These are phyloP conservation scores for Paralvinella palmiformis DNA, from an alignment of 1,140 invertebrate genomes.

Conservation along the genomic window DNA sequence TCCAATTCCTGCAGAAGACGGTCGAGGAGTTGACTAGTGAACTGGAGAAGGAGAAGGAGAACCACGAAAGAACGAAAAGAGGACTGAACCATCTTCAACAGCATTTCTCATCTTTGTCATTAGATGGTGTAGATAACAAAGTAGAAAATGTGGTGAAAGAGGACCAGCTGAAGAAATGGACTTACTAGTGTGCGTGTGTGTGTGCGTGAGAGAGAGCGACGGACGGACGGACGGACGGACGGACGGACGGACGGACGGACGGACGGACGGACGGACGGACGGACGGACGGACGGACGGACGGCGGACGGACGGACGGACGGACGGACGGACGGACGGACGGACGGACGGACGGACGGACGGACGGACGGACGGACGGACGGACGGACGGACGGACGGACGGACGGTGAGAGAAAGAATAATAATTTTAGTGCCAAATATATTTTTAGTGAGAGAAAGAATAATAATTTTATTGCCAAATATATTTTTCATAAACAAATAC, in stretches of 20 bases:
- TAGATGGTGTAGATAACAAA: not conserved
- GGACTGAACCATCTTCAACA: not conserved
- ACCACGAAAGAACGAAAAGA: not conserved
- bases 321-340: slow-evolving; percentile 35
- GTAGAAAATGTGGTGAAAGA: not conserved
- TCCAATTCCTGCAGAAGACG: not conserved
- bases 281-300: slow-evolving; percentile 19
- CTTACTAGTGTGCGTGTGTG: too few relatives aligned
- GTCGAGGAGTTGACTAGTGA: not conserved
- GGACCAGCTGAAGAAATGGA: not conserved
- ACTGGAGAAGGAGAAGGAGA: not conserved
- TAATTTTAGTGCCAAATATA: too few relatives aligned
- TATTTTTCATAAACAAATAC: too few relatives aligned
- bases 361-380: slow-evolving; percentile 31
- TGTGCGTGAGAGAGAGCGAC: slow-evolving; percentile 32
- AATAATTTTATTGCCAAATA: too few relatives aligned
- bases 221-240: slow-evolving; percentile 34
- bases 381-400: slow-evolving; percentile 45
- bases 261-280: slow-evolving; percentile 34
- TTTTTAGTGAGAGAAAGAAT: too few relatives aligned
- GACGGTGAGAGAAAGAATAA: too few relatives aligned
- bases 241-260: slow-evolving; percentile 29
- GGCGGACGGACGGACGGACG: slow-evolving; percentile 32
- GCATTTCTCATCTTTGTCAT: not conserved
- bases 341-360: slow-evolving; percentile 45